A percentile compares a stretch with the other conserved stretches of the same genome.
phyloP scores from a whole-genome alignment of 2,888 invertebrate genomes.

The Scaptomyza cyrtandrae region DNA sequence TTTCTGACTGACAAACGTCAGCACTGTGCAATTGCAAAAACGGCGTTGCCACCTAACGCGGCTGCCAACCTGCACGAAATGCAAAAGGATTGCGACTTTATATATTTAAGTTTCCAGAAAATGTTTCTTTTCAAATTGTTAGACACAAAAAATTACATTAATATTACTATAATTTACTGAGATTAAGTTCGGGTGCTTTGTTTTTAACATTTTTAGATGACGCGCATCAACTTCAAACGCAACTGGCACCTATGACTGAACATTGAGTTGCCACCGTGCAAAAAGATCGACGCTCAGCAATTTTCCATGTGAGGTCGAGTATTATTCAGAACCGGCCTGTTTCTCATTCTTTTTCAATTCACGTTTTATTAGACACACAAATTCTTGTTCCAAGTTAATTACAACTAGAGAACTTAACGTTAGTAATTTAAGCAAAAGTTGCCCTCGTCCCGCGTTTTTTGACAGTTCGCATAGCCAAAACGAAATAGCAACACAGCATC shows the following conservation, averaged over 20 bases:
- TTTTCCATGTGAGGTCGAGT: slow-evolving; percentile 60
- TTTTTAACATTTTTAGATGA: background rate
- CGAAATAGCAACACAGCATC: slow-evolving; percentile 56
- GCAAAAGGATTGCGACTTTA: slow-evolving; percentile 26
- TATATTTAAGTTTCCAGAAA: background rate
- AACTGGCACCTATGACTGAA: slow-evolving; percentile 41
- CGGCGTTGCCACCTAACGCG: slow-evolving; percentile 38
- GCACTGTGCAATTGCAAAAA: slow-evolving; percentile 56
- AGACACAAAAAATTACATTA: background rate
- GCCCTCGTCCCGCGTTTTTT: slow-evolving; percentile 34
- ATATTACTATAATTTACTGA: background rate
- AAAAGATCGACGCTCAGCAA: slow-evolving; percentile 44
- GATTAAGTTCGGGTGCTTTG: background rate
- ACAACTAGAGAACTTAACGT: slow-evolving; percentile 23
- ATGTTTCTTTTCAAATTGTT: background rate
- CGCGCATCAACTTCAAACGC: slow-evolving; percentile 41
- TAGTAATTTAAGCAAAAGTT: slow-evolving; percentile 16
- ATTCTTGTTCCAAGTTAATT: slow-evolving; percentile 38
- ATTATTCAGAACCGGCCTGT: slow-evolving; percentile 54
- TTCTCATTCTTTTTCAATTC: slow-evolving; percentile 55
- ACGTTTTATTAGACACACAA: slow-evolving; percentile 47
- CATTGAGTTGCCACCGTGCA: slow-evolving; percentile 37
- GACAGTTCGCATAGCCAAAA: slow-evolving; percentile 44
- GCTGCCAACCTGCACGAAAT: slow-evolving; percentile 35
- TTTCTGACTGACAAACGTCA: slow-evolving; percentile 64